A percentile compares a stretch with the other conserved stretches of the same genome.
These are phyloP conservation scores for Sylvilagus floridanus DNA, from an alignment of 2,797 vertebrate genomes.

Conservation along the genomic window DNA sequence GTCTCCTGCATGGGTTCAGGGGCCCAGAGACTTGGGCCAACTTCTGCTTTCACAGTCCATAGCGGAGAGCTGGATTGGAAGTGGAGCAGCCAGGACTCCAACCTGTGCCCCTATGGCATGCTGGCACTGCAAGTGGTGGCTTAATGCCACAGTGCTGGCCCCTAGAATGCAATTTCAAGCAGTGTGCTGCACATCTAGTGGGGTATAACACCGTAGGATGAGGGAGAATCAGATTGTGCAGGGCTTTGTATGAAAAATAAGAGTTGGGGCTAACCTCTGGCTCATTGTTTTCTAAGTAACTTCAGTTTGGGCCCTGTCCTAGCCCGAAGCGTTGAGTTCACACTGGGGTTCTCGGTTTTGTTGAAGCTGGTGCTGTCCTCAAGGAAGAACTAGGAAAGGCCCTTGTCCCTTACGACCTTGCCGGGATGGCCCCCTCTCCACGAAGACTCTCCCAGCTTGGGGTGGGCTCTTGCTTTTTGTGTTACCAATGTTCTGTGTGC, in stretches of 20 bases:
- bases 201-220: not conserved
- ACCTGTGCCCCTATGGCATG: too few species aligned
- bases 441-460: not conserved
- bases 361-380: not conserved
- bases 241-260: not conserved
- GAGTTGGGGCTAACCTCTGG: not conserved
- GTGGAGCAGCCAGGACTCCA: too few species aligned
- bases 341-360: not conserved
- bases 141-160: not conserved
- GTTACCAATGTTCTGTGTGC: not conserved
- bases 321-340: not conserved
- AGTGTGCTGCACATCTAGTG: not conserved
- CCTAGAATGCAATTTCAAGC: not conserved
- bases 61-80: too few species aligned
- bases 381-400: not conserved
- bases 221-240: not conserved
- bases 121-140: too few species aligned
- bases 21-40: too few species aligned
- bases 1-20: too few species aligned
- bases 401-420: not conserved
- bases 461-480: not conserved
- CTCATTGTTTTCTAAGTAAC: not conserved
- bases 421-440: not conserved
- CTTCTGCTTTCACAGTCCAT: too few species aligned
- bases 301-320: not conserved